phyloP scores from a whole-genome alignment of 2,888 invertebrate species.

The Eustalomyia histrio region DNA sequence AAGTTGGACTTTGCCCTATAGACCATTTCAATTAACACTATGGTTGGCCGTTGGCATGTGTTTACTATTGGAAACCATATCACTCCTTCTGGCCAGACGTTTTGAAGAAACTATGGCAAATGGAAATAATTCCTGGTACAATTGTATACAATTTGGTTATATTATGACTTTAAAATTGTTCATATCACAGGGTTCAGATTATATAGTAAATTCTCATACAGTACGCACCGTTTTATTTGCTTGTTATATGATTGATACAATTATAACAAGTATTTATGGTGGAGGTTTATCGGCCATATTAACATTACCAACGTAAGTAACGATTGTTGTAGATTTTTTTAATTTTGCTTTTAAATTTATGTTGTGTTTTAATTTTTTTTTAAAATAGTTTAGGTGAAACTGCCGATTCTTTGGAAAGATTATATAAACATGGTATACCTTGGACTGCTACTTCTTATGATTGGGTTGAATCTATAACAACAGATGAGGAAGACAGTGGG shows the following conservation, averaged over 20 bases:
- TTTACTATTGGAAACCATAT: slow-evolving; percentile 80
- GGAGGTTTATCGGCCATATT: slow-evolving; percentile 85
- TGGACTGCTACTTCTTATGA: slow-evolving; percentile 85
- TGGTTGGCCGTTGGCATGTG: slow-evolving; percentile 82
- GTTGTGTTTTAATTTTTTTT: not conserved
- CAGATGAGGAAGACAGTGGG: slow-evolving; percentile 78
- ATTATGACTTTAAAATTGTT: slow-evolving; percentile 72
- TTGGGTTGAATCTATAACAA: slow-evolving; percentile 83
- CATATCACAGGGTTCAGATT: slow-evolving; percentile 72
- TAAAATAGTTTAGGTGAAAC: slow-evolving; percentile 81
- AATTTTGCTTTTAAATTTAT: slow-evolving; percentile 23
- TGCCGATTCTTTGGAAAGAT: slow-evolving; percentile 83
- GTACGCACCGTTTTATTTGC: slow-evolving; percentile 72
- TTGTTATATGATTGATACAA: slow-evolving; percentile 80
- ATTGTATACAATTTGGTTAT: slow-evolving; percentile 70
- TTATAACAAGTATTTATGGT: slow-evolving; percentile 83
- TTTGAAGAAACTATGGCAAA: slow-evolving; percentile 61
- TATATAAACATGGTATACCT: slow-evolving; percentile 81
- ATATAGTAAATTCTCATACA: slow-evolving; percentile 69
- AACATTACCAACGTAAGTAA: slow-evolving; percentile 82
- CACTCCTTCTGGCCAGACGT: slow-evolving; percentile 71
- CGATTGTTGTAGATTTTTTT: too few relatives aligned
- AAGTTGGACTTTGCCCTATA: slow-evolving; percentile 83
- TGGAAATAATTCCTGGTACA: slow-evolving; percentile 57
- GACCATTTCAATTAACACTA: slow-evolving; percentile 82